A percentile compares a stretch with the other conserved stretches of the same genome.
Evolutionary conservation across 2,888 invertebrate genomes (phyloP).

Genomic region (Callyntrura sp.): DNA sequence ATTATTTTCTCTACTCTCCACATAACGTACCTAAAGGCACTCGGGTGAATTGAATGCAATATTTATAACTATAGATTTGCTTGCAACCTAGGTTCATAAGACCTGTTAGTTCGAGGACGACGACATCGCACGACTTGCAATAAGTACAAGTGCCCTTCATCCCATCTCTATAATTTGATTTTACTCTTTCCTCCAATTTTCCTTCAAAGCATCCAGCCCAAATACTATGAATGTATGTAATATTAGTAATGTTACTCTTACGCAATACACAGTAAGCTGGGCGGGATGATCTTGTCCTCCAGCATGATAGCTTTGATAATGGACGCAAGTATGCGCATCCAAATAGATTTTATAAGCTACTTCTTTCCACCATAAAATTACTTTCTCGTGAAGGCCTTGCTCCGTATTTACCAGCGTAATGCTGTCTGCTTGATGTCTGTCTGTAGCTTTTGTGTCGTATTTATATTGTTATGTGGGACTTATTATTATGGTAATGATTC

Average conservation of each 20-base stretch:
- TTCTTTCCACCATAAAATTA: too few relatives aligned
- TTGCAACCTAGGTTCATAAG: conserved; percentile 53
- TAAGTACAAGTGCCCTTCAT: conserved; percentile 63
- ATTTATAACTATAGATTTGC: neutral
- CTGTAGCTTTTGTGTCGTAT: neutral
- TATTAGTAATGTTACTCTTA: conserved; percentile 14
- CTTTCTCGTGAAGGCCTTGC: neutral
- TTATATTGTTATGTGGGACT: neutral
- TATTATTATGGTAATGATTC: neutral
- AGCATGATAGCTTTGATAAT: neutral
- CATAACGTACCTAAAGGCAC: too few relatives aligned
- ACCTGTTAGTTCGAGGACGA: conserved; percentile 61
- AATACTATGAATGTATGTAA: too few relatives aligned
- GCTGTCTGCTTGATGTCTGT: neutral
- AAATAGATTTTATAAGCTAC: conserved; percentile 4
- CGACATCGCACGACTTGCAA: too few relatives aligned
- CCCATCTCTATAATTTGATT: conserved; percentile 74
- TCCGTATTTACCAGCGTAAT: neutral
- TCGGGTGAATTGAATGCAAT: too few relatives aligned
- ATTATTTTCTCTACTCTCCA: neutral
- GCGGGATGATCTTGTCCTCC: conserved; percentile 10
- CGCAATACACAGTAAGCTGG: neutral
- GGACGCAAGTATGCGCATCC: neutral
- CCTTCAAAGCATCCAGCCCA: conserved; percentile 23
- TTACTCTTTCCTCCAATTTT: conserved; percentile 53